These are phyloP conservation scores for Erannis defoliaria DNA, from an alignment of 2,888 invertebrate species.

Conservation along the genomic window DNA sequence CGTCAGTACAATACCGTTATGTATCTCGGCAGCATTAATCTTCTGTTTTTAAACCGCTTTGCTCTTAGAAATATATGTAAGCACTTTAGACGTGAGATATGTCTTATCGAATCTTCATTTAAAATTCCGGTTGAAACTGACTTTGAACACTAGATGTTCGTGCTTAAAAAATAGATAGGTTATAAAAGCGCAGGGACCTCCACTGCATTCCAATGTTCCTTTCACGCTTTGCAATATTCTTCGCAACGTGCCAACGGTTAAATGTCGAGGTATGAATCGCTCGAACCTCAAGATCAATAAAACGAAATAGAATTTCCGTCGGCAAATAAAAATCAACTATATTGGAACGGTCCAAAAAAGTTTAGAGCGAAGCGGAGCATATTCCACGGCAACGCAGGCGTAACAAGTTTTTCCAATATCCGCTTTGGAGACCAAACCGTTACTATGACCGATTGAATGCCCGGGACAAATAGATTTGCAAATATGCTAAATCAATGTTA, in stretches of 20 bases:
- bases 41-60: background rate
- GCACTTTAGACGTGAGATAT: conserved; percentile 30
- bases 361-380: conserved; percentile 39
- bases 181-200: conserved; percentile 57
- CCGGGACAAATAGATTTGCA: conserved; percentile 51
- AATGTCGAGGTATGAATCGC: conserved; percentile 63
- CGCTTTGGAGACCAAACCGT: conserved; percentile 43
- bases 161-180: conserved; percentile 34
- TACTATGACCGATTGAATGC: conserved; percentile 48
- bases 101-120: conserved; percentile 32
- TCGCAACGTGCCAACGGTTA: conserved; percentile 61
- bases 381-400: conserved; percentile 38
- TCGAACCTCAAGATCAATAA: conserved; percentile 43
- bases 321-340: conserved; percentile 40
- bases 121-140: conserved; percentile 22
- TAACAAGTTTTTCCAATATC: conserved; percentile 51
- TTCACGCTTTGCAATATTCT: conserved; percentile 70
- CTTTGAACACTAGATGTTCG: conserved; percentile 29
- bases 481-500: conserved; percentile 35
- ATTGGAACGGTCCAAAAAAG: conserved; percentile 29
- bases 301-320: conserved; percentile 40
- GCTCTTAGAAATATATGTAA: conserved; percentile 31
- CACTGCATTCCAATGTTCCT: conserved; percentile 72
- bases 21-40: conserved; percentile 15
- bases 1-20: background rate